Percentiles rank a stretch among this genome's conserved stretches.
Conservation (phyloP, 2,888 invertebrate species). For the Gari tellinella region DNA sequence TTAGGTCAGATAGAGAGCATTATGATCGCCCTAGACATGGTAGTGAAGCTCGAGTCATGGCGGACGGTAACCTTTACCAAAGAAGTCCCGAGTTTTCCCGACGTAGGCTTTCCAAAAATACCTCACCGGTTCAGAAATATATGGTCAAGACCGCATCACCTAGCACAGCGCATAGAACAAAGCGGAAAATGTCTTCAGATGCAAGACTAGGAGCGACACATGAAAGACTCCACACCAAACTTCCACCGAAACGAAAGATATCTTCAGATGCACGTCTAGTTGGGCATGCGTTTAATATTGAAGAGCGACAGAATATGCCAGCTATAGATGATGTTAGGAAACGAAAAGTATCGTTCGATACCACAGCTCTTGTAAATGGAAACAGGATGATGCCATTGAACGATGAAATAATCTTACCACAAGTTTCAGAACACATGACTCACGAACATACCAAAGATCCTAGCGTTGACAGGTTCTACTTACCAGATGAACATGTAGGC, state of each 20-base stretch:
- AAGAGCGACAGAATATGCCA: background rate
- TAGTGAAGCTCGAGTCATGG: background rate
- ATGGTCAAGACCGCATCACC: slow-evolving; percentile 16
- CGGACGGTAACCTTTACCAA: slow-evolving; percentile 19
- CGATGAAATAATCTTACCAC: slow-evolving; percentile 19
- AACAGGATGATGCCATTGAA: slow-evolving; percentile 32
- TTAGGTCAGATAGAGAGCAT: background rate
- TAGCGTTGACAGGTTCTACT: too few species aligned
- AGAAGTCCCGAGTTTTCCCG: slow-evolving; percentile 28
- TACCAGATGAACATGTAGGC: too few species aligned
- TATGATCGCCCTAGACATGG: background rate
- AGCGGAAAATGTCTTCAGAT: slow-evolving; percentile 36
- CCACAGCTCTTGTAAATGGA: slow-evolving; percentile 39
- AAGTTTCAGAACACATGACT: too few species aligned
- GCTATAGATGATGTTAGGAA: slow-evolving; percentile 22
- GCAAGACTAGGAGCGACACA: slow-evolving; percentile 20
- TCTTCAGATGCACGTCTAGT: slow-evolving; percentile 41
- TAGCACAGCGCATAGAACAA: slow-evolving; percentile 11
- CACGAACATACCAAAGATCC: background rate
- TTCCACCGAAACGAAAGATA: slow-evolving; percentile 33
- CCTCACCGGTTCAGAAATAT: slow-evolving; percentile 34
- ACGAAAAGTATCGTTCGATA: slow-evolving; percentile 53
- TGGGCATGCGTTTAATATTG: background rate
- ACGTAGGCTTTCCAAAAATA: slow-evolving; percentile 23
- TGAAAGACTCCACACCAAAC: background rate